phyloP scores from a whole-genome alignment of 2,113 vertebrate genomes.

The Ctenodactylus gundi region DNA sequence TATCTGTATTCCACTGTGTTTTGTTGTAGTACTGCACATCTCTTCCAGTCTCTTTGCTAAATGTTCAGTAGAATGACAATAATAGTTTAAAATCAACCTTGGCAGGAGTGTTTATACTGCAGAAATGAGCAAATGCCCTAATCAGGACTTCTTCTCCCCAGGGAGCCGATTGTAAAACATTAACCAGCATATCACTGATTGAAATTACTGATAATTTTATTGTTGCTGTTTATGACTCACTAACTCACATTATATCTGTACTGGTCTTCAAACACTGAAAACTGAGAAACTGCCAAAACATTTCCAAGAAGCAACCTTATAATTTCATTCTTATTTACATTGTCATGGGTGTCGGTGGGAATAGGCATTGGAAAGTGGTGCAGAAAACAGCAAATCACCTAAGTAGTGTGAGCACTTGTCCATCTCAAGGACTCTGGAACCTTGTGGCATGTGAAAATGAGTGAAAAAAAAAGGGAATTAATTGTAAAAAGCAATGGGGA shows the following conservation, averaged over 20 bases:
- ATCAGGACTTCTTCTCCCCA: not conserved
- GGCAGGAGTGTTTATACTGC: not conserved
- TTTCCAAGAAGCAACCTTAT: not conserved
- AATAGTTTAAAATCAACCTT: not conserved
- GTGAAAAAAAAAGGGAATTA: conserved; percentile 27
- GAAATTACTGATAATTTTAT: not conserved
- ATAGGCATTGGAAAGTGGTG: not conserved
- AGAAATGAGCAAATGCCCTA: not conserved
- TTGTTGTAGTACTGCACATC: not conserved
- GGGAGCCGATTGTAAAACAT: not conserved
- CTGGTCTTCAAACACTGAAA: not conserved
- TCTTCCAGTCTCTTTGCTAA: not conserved
- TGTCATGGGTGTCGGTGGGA: not conserved
- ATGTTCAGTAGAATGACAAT: not conserved
- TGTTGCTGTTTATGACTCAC: not conserved
- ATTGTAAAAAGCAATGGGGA: not conserved
- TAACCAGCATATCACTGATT: not conserved
- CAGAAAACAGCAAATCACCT: not conserved
- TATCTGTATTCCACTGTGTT: not conserved
- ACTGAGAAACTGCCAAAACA: not conserved
- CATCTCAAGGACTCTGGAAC: not conserved
- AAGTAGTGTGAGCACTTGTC: not conserved
- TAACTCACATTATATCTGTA: not conserved
- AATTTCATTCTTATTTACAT: not conserved
- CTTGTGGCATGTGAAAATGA: not conserved